A percentile compares a stretch with the other conserved stretches of the same genome.
Evolutionary conservation across 2,888 invertebrate species (phyloP).

Genomic region (Sesia apiformis): DNA sequence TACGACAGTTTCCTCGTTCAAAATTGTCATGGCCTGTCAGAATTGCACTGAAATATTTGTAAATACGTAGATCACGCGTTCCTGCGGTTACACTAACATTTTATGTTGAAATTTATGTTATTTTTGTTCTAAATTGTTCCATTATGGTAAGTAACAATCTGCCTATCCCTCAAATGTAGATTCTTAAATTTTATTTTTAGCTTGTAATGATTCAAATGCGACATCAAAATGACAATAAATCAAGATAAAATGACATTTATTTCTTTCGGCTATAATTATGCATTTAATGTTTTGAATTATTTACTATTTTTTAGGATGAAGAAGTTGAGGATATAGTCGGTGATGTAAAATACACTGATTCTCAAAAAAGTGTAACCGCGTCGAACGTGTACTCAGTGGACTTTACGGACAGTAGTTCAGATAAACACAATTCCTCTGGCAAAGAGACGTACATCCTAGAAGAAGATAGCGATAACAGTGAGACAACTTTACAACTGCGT

Average conservation of each 20-base stretch:
- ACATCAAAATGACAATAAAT: too few relatives aligned
- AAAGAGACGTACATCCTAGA: conserved; percentile 58
- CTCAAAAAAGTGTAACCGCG: conserved; percentile 58
- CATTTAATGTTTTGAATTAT: too few relatives aligned
- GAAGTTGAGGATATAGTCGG: conserved; percentile 54
- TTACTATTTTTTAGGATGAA: conserved; percentile 35
- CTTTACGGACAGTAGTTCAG: conserved; percentile 54
- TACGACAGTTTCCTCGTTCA: conserved; percentile 31
- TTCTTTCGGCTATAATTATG: neutral
- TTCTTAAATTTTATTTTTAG: conserved; percentile 3
- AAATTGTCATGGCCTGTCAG: conserved; percentile 60
- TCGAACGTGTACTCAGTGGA: conserved; percentile 50
- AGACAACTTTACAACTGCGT: conserved; percentile 25
- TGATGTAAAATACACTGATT: conserved; percentile 48
- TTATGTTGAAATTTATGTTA: conserved; percentile 33
- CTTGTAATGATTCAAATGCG: neutral
- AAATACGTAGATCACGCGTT: conserved; percentile 38
- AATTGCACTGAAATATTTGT: conserved; percentile 55
- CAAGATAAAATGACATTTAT: neutral
- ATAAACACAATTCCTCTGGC: conserved; percentile 51
- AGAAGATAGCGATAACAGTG: conserved; percentile 32
- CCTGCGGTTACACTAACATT: conserved; percentile 31
- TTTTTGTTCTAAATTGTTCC: conserved; percentile 53
- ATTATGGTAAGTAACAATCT: conserved; percentile 35
- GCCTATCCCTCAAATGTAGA: too few relatives aligned